These are phyloP conservation scores for Vollenhovia emeryi DNA, from an alignment of 1,140 invertebrate genomes.

Conservation along the genomic window DNA sequence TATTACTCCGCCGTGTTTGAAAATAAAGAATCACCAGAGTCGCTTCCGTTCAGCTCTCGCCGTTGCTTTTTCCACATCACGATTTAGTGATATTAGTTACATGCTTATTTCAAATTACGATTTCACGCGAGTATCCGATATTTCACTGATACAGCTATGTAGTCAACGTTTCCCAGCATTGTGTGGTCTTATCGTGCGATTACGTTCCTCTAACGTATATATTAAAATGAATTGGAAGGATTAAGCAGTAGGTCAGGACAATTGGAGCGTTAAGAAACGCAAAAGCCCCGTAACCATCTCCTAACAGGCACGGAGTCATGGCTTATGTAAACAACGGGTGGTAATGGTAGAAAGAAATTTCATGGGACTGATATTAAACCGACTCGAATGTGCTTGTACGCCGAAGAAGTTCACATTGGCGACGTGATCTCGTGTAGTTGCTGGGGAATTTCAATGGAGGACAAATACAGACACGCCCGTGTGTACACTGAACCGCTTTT, in stretches of 20 bases:
- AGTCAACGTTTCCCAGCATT: background rate
- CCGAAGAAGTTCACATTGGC: background rate
- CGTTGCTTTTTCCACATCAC: background rate
- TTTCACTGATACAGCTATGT: background rate
- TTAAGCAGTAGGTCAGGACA: slow-evolving; percentile 1
- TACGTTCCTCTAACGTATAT: background rate
- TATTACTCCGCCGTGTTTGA: background rate
- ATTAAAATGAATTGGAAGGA: background rate
- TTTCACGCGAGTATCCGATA: background rate
- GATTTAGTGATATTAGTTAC: background rate
- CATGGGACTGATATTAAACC: slow-evolving; percentile 22
- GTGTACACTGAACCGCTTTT: slow-evolving; percentile 32
- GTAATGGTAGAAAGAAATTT: slow-evolving; percentile 29
- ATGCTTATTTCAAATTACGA: background rate
- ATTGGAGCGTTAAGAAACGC: background rate
- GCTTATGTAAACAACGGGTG: slow-evolving; percentile 26
- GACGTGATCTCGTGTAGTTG: slow-evolving; percentile 32
- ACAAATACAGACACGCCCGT: background rate
- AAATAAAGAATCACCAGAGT: background rate
- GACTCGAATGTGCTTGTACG: background rate
- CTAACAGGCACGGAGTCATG: background rate
- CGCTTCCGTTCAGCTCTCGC: background rate
- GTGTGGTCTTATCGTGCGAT: background rate
- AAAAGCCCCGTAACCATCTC: background rate
- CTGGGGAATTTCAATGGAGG: slow-evolving; percentile 15